Percentiles rank a stretch among this genome's conserved stretches.
Conservation (phyloP, 2,888 invertebrate species). For the Drosophila koepferae region DNA sequence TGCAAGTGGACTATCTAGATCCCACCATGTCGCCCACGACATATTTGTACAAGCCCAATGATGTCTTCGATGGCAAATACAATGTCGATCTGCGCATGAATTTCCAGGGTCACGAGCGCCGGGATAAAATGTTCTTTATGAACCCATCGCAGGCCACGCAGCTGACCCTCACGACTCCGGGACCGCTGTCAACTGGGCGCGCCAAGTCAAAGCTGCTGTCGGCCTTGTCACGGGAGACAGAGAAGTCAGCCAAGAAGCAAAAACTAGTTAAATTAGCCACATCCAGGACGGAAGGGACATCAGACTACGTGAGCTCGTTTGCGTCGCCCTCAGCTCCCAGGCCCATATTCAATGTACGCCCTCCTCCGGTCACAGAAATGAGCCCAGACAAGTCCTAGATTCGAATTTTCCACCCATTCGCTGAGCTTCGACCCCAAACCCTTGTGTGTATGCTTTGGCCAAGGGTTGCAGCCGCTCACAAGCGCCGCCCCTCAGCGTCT, state of each 20-base stretch:
- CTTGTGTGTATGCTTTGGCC: not conserved
- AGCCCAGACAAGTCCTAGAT: not conserved
- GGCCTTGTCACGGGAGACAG: not conserved
- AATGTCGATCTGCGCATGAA: slow-evolving; percentile 55
- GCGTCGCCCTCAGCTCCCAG: slow-evolving; percentile 16
- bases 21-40: slow-evolving; percentile 59
- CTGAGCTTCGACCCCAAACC: not conserved
- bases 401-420: not conserved
- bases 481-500: slow-evolving; percentile 16
- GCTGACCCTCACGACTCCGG: slow-evolving; percentile 26
- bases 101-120: slow-evolving; percentile 56
- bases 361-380: not conserved
- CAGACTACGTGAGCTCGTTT: not conserved
- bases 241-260: not conserved
- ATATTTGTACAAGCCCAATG: slow-evolving; percentile 56
- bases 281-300: not conserved
- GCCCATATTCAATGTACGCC: slow-evolving; percentile 47
- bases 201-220: not conserved
- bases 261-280: not conserved
- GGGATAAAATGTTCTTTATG: slow-evolving; percentile 63
- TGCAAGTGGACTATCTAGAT: slow-evolving; percentile 53
- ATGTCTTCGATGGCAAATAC: slow-evolving; percentile 46
- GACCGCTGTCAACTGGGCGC: not conserved
- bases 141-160: slow-evolving; percentile 50
- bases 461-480: slow-evolving; percentile 29